Evolutionary conservation across 2,797 vertebrate genomes (phyloP).

Genomic region (Labeo calbasu): DNA sequence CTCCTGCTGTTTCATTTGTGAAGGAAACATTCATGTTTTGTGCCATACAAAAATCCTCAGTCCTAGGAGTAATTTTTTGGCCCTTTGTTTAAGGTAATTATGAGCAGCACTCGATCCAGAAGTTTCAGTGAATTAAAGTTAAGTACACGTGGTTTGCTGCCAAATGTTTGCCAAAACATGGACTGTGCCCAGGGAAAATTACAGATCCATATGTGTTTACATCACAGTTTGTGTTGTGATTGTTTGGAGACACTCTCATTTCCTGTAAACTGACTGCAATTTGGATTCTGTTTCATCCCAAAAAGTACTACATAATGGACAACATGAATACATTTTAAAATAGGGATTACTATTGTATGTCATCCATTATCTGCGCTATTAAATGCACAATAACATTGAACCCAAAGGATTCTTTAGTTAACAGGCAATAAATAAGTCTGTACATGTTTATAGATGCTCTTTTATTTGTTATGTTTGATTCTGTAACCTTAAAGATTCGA

Average conservation of each 20-base stretch:
- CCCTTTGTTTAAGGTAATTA: neutral
- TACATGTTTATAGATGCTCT: conserved; percentile 15
- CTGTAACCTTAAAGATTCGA: conserved; percentile 4
- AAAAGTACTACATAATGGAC: neutral
- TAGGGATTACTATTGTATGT: neutral
- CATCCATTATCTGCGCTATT: neutral
- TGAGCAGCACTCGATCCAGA: neutral
- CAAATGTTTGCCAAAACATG: neutral
- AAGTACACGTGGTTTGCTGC: conserved; percentile 9
- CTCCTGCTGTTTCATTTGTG: conserved; percentile 33
- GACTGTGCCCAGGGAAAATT: neutral
- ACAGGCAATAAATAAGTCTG: conserved; percentile 7
- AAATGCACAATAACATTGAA: neutral
- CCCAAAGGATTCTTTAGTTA: neutral
- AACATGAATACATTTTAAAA: neutral
- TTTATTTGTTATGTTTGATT: conserved; percentile 19
- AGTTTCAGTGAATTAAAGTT: neutral
- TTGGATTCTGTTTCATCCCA: neutral
- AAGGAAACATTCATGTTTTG: conserved; percentile 3
- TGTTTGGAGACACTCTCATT: neutral
- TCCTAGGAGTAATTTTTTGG: neutral
- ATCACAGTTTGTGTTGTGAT: conserved; percentile 1
- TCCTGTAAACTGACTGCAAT: neutral
- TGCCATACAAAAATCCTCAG: neutral
- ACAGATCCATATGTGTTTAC: neutral